A percentile compares a stretch with the other conserved stretches of the same genome.
phyloP scores from a whole-genome alignment of 2,888 invertebrate species.

The Hypomecis punctinalis region DNA sequence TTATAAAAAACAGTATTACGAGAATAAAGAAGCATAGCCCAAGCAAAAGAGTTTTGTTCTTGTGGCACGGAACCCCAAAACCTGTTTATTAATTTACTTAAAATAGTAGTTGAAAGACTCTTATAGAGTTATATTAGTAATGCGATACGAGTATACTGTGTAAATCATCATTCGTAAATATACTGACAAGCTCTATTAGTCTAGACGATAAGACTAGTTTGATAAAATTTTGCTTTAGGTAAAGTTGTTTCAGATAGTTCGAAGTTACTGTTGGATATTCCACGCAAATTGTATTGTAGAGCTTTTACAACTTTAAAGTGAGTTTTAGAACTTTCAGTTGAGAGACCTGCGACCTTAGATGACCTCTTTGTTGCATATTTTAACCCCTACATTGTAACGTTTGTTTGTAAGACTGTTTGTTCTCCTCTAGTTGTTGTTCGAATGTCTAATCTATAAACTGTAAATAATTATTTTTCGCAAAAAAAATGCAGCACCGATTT shows the following conservation, averaged over 20 bases:
- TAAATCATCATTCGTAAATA: background rate
- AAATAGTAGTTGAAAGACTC: background rate
- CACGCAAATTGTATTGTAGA: constrained; percentile 13
- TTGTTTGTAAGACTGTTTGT: background rate
- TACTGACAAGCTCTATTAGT: background rate
- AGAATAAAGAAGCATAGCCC: too few relatives aligned
- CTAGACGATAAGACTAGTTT: background rate
- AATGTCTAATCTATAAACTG: background rate
- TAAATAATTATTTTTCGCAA: too few relatives aligned
- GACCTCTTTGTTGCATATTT: constrained; percentile 4
- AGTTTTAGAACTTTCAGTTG: constrained; percentile 7
- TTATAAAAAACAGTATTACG: too few relatives aligned
- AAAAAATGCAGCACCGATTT: too few relatives aligned
- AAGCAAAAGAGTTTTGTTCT: too few relatives aligned
- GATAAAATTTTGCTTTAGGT: constrained; percentile 6
- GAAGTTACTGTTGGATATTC: constrained; percentile 8
- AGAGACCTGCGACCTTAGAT: constrained; percentile 8
- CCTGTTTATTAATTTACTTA: background rate
- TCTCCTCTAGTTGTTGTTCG: background rate
- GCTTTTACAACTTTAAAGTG: constrained; percentile 16
- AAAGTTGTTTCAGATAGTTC: constrained; percentile 8
- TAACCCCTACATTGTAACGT: background rate
- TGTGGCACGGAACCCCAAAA: too few relatives aligned
- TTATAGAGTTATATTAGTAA: background rate
- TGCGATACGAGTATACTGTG: background rate